Evolutionary conservation across 2,888 invertebrate genomes (phyloP).

Genomic region (Neoscelio sp.): DNA sequence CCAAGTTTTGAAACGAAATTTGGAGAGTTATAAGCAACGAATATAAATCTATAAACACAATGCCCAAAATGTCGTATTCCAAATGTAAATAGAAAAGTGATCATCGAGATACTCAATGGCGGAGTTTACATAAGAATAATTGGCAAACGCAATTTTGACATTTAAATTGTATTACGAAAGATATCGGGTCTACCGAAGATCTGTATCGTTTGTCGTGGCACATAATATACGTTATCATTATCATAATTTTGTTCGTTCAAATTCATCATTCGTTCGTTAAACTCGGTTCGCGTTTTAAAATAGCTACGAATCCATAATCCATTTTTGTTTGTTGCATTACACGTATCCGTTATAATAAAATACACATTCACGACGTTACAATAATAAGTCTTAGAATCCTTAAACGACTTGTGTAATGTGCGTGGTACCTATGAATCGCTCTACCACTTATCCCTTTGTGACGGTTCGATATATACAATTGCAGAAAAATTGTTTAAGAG

Average conservation of each 20-base stretch:
- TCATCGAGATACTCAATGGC: constrained; percentile 6
- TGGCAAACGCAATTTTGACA: constrained; percentile 54
- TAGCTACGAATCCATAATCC: constrained; percentile 67
- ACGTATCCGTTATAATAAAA: constrained; percentile 79
- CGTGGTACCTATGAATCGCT: constrained; percentile 72
- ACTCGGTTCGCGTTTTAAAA: constrained; percentile 65
- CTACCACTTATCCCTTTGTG: constrained; percentile 69
- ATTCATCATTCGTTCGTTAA: constrained; percentile 61
- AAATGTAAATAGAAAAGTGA: constrained; percentile 44
- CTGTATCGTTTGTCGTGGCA: constrained; percentile 70
- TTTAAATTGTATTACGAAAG: constrained; percentile 51
- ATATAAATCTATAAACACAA: neutral
- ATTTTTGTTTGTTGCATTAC: constrained; percentile 65
- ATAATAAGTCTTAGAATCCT: constrained; percentile 73
- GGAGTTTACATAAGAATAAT: constrained; percentile 33
- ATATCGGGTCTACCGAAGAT: constrained; percentile 49
- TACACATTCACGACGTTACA: constrained; percentile 80
- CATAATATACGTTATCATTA: constrained; percentile 63
- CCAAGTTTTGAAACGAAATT: too few species aligned
- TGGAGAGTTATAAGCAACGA: constrained; percentile 1
- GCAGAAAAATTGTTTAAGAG: constrained; percentile 72
- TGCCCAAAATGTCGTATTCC: neutral
- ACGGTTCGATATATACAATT: constrained; percentile 71
- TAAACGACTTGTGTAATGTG: constrained; percentile 73
- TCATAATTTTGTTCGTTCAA: constrained; percentile 58